Evolutionary conservation across 2,113 vertebrate species (phyloP), one percentile per base, ranked within the genome.

Genomic region (Cromileptes altivelis): DNA sequence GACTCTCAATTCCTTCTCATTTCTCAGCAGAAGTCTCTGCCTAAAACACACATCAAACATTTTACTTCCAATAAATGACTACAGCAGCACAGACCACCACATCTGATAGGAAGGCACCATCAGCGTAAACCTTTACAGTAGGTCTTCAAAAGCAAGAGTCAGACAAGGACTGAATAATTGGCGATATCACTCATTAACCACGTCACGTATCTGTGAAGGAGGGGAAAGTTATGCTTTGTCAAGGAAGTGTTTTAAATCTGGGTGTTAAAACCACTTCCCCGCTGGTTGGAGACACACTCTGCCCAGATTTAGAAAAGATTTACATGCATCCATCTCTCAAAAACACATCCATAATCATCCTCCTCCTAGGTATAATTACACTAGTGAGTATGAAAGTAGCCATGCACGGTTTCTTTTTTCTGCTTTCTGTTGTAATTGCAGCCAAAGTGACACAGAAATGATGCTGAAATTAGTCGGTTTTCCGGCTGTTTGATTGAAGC

Each of bases 1-100:
- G 23, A 42, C 56, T 83, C 70, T 72, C 56, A 42, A 21, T 45
- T 73, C 58, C 61, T 21, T 27, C 47, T 68, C n/a, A 62, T 67
- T 65, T 49, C 72, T 70, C 69, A 15, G 58, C 49, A 30, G 53
- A 75, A 8, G 53, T 52, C 42, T 49, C 13, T 27, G 42, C n/a
- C 12, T 50, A 11, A 61, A 45, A 58, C 60, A 6, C 4, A 40
- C 45, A 45, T 69, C 23, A 61, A 33, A 55, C 37, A 37, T 65
- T 50, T 25, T 12, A 73, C 25, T 68, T 23, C 23, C 55, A 60
- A n/a, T 18, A 55, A 70, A 56, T 25, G 19, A 56, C 67, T 17
- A 19, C 57, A 68, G 53, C 55, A 11, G n/a, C 17, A 37, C 49
- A 80, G 60, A n/a, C 6, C 5, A 2, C 6, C 50, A 9, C 15